Percentiles rank a stretch among this genome's conserved stretches.
Evolutionary conservation across 2,113 vertebrate species (phyloP).

Genomic region (Benitochromis conjunctus): DNA sequence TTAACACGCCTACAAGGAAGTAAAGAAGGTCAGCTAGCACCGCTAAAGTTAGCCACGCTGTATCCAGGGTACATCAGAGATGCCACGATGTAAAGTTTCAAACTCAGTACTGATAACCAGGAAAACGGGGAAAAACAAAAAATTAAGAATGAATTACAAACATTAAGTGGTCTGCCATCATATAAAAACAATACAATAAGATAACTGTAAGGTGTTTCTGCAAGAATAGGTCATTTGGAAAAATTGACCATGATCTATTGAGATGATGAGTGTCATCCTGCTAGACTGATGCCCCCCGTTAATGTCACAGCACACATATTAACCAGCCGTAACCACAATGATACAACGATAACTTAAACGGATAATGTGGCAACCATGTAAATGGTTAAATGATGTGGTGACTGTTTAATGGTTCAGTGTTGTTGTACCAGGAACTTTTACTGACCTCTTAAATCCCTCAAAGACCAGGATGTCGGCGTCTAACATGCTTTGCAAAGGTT

Average conservation of each 20-base stretch:
- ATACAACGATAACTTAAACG: rapidly evolving
- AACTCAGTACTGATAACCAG: rapidly evolving
- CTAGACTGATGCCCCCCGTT: neutral
- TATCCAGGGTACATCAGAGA: neutral
- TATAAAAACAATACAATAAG: no score
- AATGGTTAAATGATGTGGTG: neutral
- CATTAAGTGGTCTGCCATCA: no score
- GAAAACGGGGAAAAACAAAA: neutral
- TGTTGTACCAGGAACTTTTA: rapidly evolving
- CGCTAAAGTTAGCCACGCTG: neutral
- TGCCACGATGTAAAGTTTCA: neutral
- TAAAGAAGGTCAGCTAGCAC: rapidly evolving
- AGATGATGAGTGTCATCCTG: no score
- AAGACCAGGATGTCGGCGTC: neutral
- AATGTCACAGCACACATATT: neutral
- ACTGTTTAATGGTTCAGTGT: neutral
- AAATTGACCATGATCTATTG: no score
- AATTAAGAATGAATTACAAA: no score
- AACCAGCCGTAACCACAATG: rapidly evolving
- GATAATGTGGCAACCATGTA: neutral
- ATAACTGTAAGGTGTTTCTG: no score
- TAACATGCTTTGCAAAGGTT: neutral
- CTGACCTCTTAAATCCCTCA: neutral
- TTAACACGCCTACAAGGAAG: neutral
- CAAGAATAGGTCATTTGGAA: no score